Evolutionary conservation across 2,113 vertebrate genomes (phyloP).

Genomic region (Seriola quinqueradiata): DNA sequence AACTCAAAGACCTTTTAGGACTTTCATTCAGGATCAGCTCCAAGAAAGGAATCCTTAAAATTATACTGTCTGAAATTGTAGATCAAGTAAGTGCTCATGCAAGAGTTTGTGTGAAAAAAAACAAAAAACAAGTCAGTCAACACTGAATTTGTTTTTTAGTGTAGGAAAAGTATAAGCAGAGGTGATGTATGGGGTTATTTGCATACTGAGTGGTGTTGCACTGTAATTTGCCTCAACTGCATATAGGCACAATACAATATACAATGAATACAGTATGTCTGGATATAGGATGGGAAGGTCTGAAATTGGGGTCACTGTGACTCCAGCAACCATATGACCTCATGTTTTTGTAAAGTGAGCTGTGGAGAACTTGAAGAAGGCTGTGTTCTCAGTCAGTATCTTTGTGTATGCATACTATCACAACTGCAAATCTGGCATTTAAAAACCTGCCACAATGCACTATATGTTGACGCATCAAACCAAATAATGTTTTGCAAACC

Average conservation of each 20-base stretch:
- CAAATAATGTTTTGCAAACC: background rate
- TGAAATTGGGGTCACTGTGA: constrained; percentile 19
- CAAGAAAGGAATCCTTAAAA: background rate
- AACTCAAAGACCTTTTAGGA: background rate
- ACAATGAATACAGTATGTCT: background rate
- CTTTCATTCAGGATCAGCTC: background rate
- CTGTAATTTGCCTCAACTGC: background rate
- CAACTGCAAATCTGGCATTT: background rate
- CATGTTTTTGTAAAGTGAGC: constrained; percentile 11
- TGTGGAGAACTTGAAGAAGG: constrained; percentile 2
- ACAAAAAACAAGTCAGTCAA: background rate
- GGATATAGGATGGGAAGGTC: background rate
- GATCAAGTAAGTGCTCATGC: no score
- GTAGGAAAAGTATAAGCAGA: background rate
- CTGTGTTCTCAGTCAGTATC: background rate
- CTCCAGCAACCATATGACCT: constrained; percentile 2
- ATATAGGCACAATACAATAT: background rate
- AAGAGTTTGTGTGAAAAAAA: background rate
- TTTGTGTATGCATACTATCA: background rate
- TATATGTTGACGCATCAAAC: background rate
- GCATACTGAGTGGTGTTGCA: background rate
- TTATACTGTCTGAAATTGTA: background rate
- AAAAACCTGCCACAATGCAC: background rate
- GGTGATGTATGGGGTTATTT: background rate
- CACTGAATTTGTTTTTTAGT: constrained; percentile 11